These are phyloP conservation scores for Phyllotis vaccarum DNA, from an alignment of 2,797 vertebrate genomes.

Conservation along the genomic window DNA sequence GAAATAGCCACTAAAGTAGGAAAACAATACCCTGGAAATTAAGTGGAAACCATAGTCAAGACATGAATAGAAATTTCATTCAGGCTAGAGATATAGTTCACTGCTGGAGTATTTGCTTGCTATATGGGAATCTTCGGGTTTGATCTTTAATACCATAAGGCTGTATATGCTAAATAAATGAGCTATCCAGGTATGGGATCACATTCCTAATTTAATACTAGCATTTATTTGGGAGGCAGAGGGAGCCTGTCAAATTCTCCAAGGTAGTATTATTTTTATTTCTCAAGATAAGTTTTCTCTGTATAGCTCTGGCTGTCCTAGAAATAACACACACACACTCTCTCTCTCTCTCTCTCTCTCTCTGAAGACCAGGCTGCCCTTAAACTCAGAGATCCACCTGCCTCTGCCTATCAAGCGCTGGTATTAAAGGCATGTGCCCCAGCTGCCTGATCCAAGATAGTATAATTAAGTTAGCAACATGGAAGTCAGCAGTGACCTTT, in stretches of 20 bases:
- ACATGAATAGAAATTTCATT: background rate
- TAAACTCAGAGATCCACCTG: too few species aligned
- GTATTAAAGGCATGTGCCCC: too few species aligned
- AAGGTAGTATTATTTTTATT: background rate
- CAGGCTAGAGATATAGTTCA: background rate
- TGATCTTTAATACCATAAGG: background rate
- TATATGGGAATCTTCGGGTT: background rate
- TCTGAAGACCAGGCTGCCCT: too few species aligned
- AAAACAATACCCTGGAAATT: constrained; percentile 25
- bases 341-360: too few species aligned
- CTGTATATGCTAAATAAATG: background rate
- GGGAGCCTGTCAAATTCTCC: background rate
- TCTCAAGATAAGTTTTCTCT: background rate
- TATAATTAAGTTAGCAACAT: constrained; percentile 46
- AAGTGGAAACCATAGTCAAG: constrained; percentile 13
- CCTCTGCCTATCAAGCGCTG: too few species aligned
- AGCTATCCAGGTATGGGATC: background rate
- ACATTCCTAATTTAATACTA: background rate
- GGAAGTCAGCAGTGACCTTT: constrained; percentile 40
- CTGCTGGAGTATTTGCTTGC: background rate
- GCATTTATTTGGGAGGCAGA: background rate
- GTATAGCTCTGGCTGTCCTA: background rate
- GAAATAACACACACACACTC: too few species aligned
- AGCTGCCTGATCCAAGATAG: background rate
- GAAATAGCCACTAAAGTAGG: background rate